These are phyloP conservation scores for Phyllostomus discolor DNA, from an alignment of 2,113 vertebrate genomes.

Conservation along the genomic window DNA sequence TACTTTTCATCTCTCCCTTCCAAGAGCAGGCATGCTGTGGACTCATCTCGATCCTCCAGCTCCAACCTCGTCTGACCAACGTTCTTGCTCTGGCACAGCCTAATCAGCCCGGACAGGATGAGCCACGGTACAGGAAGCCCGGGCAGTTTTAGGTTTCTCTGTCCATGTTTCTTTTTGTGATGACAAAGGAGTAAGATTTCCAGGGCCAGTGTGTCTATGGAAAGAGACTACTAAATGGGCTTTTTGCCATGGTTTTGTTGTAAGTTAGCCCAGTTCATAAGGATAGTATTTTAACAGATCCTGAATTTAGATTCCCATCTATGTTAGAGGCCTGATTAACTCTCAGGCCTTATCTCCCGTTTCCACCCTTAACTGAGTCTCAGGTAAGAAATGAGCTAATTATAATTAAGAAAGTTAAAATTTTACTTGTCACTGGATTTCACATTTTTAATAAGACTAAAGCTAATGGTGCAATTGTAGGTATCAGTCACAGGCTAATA, in stretches of 20 bases:
- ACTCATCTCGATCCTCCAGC: not conserved
- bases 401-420: not conserved
- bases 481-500: not conserved
- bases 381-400: not conserved
- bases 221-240: not conserved
- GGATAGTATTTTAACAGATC: not conserved
- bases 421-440: not conserved
- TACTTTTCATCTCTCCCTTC: not conserved
- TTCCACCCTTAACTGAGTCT: not conserved
- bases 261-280: not conserved
- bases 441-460: constrained; percentile 12
- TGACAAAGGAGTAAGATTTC: not conserved
- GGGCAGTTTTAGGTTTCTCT: not conserved
- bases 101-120: not conserved
- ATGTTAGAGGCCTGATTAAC: not conserved
- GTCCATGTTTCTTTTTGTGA: not conserved
- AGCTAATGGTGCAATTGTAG: not conserved
- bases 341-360: not conserved
- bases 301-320: not conserved
- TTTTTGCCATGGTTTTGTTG: not conserved
- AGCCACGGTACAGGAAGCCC: not conserved
- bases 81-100: not conserved
- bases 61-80: not conserved
- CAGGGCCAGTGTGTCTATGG: not conserved
- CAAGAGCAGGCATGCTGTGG: not conserved